These are phyloP conservation scores for Rotaria sp. DNA, from an alignment of 2,888 invertebrate species.

Conservation along the genomic window DNA sequence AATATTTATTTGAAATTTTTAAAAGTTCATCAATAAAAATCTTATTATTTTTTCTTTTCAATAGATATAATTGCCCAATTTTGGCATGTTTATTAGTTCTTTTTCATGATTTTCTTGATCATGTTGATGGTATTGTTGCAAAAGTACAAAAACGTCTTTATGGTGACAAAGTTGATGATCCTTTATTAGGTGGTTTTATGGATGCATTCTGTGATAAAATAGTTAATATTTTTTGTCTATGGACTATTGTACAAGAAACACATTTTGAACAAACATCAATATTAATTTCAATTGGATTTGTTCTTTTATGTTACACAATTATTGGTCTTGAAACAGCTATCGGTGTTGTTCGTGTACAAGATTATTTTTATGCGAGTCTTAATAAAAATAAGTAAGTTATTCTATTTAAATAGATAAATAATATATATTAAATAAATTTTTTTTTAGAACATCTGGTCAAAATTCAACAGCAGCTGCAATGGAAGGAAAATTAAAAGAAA, in stretches of 20 bases:
- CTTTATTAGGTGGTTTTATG: constrained; percentile 48
- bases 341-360: constrained; percentile 49
- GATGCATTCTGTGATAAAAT: constrained; percentile 51
- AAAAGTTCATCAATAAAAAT: too few relatives aligned
- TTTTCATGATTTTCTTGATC: constrained; percentile 49
- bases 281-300: constrained; percentile 42
- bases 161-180: constrained; percentile 47
- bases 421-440: not conserved
- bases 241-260: constrained; percentile 47
- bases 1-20: constrained; percentile 38
- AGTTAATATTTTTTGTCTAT: constrained; percentile 47
- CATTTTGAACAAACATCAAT: constrained; percentile 45
- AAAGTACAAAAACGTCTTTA: constrained; percentile 46
- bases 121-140: constrained; percentile 49
- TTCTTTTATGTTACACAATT: constrained; percentile 44
- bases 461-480: constrained; percentile 46
- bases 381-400: not conserved
- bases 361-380: constrained; percentile 45
- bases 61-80: constrained; percentile 45
- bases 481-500: constrained; percentile 50
- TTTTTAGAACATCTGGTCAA: constrained; percentile 4
- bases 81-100: constrained; percentile 45
- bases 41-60: not conserved
- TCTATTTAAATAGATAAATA: not conserved
- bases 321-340: constrained; percentile 47